Percentiles rank a stretch among this genome's conserved stretches.
phyloP scores from a whole-genome alignment of 1,140 invertebrate genomes.

The Anastrepha ludens region DNA sequence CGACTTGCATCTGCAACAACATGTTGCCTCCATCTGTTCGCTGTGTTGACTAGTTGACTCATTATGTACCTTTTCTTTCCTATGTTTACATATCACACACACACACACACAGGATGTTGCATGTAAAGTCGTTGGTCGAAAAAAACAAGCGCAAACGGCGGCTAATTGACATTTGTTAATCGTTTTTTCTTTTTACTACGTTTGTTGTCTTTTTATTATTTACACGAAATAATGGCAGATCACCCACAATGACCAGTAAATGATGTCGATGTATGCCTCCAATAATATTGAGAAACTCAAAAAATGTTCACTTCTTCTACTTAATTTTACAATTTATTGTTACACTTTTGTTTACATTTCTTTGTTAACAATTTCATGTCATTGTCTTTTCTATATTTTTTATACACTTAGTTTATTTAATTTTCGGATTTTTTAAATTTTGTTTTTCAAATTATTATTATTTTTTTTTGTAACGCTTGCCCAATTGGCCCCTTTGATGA shows the following conservation, averaged over 20 bases:
- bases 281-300: neutral
- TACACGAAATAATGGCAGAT: slow-evolving; percentile 31
- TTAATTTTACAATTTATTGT: neutral
- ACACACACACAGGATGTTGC: neutral
- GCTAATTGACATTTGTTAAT: slow-evolving; percentile 45
- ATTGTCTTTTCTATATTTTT: too few relatives aligned
- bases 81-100: slow-evolving; percentile 22
- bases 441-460: neutral
- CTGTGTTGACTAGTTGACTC: slow-evolving; percentile 24
- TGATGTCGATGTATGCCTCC: neutral
- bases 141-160: slow-evolving; percentile 15
- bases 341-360: neutral
- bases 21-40: slow-evolving; percentile 1
- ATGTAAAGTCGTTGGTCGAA: neutral
- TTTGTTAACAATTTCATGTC: neutral
- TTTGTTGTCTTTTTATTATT: slow-evolving; percentile 26
- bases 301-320: neutral
- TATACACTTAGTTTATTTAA: neutral
- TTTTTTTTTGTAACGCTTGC: neutral
- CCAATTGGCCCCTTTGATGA: neutral
- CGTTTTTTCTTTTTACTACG: neutral
- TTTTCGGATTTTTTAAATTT: neutral
- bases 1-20: slow-evolving; percentile 41
- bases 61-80: slow-evolving; percentile 15
- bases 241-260: slow-evolving; percentile 43